Evolutionary conservation across 53 echinoderm and acorn worm genomes (phyloP).

Genomic region (Pentamera pediparva): DNA sequence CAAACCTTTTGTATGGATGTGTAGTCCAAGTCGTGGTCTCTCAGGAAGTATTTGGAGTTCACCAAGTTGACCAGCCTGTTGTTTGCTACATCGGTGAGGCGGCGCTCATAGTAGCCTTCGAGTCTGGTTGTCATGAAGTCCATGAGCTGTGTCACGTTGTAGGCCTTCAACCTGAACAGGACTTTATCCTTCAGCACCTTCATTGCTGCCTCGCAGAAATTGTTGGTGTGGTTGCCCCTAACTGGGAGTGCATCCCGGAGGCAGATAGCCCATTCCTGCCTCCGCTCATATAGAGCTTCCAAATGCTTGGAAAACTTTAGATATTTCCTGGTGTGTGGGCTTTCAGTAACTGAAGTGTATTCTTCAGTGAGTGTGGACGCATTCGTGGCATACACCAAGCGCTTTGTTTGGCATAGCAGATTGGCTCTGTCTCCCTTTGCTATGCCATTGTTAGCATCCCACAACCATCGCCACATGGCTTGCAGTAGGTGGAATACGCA

Average conservation of each 20-base stretch:
- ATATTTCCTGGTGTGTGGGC: not conserved
- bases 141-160: slow-evolving; percentile 8
- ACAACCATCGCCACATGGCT: slow-evolving; percentile 40
- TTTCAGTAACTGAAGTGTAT: not conserved
- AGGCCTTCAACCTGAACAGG: slow-evolving; percentile 1
- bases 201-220: slow-evolving; percentile 18
- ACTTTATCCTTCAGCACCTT: slow-evolving; percentile 2
- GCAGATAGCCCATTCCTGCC: slow-evolving; percentile 1
- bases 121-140: slow-evolving; percentile 12
- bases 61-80: not conserved
- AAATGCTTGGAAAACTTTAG: not conserved
- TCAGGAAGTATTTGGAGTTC: not conserved
- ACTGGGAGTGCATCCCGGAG: slow-evolving; percentile 11
- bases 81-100: slow-evolving; percentile 11
- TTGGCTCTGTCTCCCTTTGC: slow-evolving; percentile 13
- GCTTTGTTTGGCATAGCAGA: slow-evolving; percentile 12
- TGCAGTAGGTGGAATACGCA: slow-evolving; percentile 49
- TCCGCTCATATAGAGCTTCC: not conserved
- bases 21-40: not conserved
- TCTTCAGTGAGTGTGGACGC: not conserved
- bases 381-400: slow-evolving; percentile 24
- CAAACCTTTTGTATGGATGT: not conserved
- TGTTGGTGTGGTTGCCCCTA: not conserved
- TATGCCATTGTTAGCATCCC: slow-evolving; percentile 16
- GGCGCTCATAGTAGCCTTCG: slow-evolving; percentile 17